Evolutionary conservation across 2,113 vertebrate species (phyloP), one percentile per base, ranked within the genome.

Genomic region (Nibea coibor): DNA sequence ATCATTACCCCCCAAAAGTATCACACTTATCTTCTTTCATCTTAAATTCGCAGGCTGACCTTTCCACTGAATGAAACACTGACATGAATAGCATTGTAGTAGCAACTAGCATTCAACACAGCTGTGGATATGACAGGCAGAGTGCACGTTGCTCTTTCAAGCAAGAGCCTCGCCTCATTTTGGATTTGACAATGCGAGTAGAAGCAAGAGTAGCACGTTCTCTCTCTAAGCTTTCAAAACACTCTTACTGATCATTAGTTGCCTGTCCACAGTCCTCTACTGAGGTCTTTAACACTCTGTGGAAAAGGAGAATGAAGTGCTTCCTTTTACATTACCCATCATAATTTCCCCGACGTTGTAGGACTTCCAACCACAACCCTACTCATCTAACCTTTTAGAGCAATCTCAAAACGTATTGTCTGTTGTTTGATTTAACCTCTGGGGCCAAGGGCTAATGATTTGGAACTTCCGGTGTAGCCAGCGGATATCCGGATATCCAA

Each of bases 1-100:
- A 69, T 85, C 75, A 69, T 64, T 72, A 88, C 56, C 50, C 63
- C 17, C 2, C 42, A 5, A 59, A 47, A 24, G 70, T 24, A 57
- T 10, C 51, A 17, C 43, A 20, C 51, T 78, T 47, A 77, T 74
- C 31, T 35, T 42, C 70, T 89, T 85, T 85, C 81, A 91, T 88
- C 65, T 82, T 4, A n/a, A 74, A 79, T 86, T 77, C 63, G 74
- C 10, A 6, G 14, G 47, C 56, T 5, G 51, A 75, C 76, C 79
- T 74, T 80, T 76, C 58, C 43, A 39, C 26, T 9, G 16, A 82
- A 79, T 15, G 16, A 78, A 65, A 78, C 77, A 39, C 31, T 42
- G 54, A 78, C 59, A 22, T 22, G 64, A 31, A 35, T 5, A 22
- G 65, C 54, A 79, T 24, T 22, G 56, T 45, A 12, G 53, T 1